Conservation (phyloP, 2,888 invertebrate genomes). For the Oligia fasciuncula region DNA sequence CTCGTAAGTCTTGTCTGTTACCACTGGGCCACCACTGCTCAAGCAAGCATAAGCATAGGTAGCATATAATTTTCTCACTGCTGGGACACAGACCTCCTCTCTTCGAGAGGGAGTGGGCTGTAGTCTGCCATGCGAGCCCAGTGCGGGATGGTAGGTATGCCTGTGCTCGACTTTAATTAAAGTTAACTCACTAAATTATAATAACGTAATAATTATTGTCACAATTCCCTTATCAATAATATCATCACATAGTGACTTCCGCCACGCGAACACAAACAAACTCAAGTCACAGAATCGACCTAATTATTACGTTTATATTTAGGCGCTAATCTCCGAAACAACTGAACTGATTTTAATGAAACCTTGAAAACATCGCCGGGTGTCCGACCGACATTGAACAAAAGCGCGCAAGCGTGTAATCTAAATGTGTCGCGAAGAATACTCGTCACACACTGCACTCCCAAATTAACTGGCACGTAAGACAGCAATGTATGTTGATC, state of each 20-base stretch:
- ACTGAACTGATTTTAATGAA: constrained; percentile 58
- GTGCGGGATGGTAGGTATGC: not conserved
- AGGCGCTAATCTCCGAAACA: constrained; percentile 58
- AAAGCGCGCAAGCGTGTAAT: constrained; percentile 52
- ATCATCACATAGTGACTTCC: constrained; percentile 8
- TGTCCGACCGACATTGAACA: constrained; percentile 60
- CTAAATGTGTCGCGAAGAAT: constrained; percentile 59
- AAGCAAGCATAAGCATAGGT: too few species aligned
- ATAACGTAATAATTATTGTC: not conserved
- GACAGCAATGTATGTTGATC: constrained; percentile 39
- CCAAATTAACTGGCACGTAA: constrained; percentile 43
- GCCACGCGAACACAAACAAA: constrained; percentile 23
- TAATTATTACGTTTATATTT: constrained; percentile 51
- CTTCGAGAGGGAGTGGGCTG: not conserved
- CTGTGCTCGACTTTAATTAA: not conserved
- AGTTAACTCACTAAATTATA: not conserved
- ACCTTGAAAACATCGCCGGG: constrained; percentile 61
- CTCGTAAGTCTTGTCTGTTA: too few species aligned
- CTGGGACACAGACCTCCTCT: not conserved
- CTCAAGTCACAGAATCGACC: constrained; percentile 32
- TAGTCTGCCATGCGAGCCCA: not conserved
- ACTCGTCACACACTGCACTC: constrained; percentile 44
- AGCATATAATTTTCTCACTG: not conserved
- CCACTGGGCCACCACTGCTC: too few species aligned
- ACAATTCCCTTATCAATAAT: not conserved